Conservation (phyloP, 2,797 vertebrate genomes). For the Austrolebias charrua region DNA sequence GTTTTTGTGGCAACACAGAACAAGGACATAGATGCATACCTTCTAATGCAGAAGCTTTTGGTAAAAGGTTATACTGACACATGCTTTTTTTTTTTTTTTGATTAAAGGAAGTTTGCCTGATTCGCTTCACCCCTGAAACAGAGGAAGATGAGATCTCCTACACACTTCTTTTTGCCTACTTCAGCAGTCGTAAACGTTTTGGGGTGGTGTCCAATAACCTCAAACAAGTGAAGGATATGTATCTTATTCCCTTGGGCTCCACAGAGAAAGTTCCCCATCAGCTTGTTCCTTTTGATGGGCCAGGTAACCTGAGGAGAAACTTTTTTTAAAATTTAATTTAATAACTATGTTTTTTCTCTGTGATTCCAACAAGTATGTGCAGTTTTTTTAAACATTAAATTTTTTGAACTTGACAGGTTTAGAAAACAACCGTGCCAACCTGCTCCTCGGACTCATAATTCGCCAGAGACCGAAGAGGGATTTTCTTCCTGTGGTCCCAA, state of each 20-base stretch:
- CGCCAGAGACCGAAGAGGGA: conserved; percentile 93
- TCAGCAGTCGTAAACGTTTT: conserved; percentile 96
- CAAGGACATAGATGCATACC: neutral
- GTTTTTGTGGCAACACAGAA: neutral
- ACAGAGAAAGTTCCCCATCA: conserved; percentile 97
- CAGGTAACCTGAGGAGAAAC: conserved; percentile 81
- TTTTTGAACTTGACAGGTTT: conserved; percentile 83
- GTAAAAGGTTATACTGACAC: conserved; percentile 33
- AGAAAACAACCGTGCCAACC: conserved; percentile 91
- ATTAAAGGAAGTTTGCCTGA: conserved; percentile 92
- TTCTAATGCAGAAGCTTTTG: neutral
- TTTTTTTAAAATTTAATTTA: neutral
- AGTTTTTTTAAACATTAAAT: conserved; percentile 14
- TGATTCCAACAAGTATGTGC: conserved; percentile 7
- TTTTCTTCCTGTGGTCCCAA: conserved; percentile 80
- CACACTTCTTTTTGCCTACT: conserved; percentile 93
- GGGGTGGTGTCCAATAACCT: conserved; percentile 97
- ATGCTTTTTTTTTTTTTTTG: conserved; percentile 29
- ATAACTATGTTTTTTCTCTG: neutral
- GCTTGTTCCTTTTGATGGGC: conserved; percentile 98
- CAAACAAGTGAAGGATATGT: conserved; percentile 99
- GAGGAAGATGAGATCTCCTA: conserved; percentile 99
- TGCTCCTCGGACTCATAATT: conserved; percentile 95
- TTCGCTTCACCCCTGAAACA: conserved; percentile 94
- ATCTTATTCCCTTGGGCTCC: conserved; percentile 94